Evolutionary conservation across 2,797 vertebrate species (phyloP).

Genomic region (Pseudocheirus occidentalis): DNA sequence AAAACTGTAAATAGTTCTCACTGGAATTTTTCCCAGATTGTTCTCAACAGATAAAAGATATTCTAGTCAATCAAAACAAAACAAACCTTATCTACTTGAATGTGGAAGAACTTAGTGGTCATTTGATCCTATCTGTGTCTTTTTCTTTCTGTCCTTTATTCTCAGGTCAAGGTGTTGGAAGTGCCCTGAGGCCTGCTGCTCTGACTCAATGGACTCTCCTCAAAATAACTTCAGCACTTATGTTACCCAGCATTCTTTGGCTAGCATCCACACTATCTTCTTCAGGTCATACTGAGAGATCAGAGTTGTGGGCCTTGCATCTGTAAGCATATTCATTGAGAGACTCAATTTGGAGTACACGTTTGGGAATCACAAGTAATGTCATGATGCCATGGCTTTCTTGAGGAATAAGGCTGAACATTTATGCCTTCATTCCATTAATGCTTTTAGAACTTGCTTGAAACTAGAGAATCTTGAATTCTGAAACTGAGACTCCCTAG

Average conservation of each 20-base stretch:
- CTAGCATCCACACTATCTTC: neutral
- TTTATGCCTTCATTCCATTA: constrained; percentile 44
- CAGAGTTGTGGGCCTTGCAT: constrained; percentile 60
- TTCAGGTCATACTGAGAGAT: constrained; percentile 60
- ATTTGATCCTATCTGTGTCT: neutral
- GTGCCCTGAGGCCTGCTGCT: neutral
- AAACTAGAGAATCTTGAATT: constrained; percentile 61
- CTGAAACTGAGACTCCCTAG: constrained; percentile 51
- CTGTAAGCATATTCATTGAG: constrained; percentile 70
- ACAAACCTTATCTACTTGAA: neutral
- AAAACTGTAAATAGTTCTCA: neutral
- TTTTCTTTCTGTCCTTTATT: neutral
- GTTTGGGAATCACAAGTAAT: constrained; percentile 62
- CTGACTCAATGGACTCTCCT: neutral
- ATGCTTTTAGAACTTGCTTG: constrained; percentile 55
- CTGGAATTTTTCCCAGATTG: neutral
- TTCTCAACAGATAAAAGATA: neutral
- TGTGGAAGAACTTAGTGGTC: neutral
- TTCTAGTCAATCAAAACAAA: neutral
- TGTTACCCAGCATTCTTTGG: neutral
- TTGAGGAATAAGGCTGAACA: constrained; percentile 48
- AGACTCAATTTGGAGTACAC: constrained; percentile 32
- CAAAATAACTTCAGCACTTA: neutral
- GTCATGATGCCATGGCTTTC: constrained; percentile 29
- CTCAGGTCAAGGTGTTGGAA: neutral